These are phyloP conservation scores for Harpalus rufipes DNA, from an alignment of 2,888 invertebrate species.

Conservation along the genomic window DNA sequence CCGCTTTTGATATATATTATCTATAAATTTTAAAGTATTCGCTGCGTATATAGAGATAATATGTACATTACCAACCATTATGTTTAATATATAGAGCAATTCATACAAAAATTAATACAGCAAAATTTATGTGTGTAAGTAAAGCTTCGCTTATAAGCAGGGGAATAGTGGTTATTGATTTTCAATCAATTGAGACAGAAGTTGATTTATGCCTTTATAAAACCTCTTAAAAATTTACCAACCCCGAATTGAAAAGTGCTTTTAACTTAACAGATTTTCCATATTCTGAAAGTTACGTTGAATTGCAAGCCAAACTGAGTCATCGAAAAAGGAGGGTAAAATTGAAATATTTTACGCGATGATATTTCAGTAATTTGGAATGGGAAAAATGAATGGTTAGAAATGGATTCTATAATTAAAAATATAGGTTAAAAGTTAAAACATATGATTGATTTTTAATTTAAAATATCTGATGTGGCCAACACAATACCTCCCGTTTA, in stretches of 20 bases:
- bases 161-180: constrained; percentile 41
- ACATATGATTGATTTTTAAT: no score
- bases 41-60: neutral
- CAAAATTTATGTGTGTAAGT: constrained; percentile 36
- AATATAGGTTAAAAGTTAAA: no score
- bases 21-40: neutral
- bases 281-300: neutral
- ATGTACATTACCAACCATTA: neutral
- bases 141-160: neutral
- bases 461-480: no score
- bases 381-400: no score
- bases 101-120: constrained; percentile 16
- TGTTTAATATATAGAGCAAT: neutral
- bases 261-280: constrained; percentile 5
- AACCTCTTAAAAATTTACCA: constrained; percentile 33
- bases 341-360: no score
- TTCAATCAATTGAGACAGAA: constrained; percentile 20
- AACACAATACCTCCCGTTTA: no score
- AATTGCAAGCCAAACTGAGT: no score
- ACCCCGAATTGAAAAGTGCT: constrained; percentile 23
- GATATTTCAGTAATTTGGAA: no score
- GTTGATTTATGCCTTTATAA: constrained; percentile 39
- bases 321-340: no score
- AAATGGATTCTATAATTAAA: no score
- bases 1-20: neutral